Evolutionary conservation across 2,797 vertebrate genomes (phyloP).

Genomic region (Brachyalestes nurse): DNA sequence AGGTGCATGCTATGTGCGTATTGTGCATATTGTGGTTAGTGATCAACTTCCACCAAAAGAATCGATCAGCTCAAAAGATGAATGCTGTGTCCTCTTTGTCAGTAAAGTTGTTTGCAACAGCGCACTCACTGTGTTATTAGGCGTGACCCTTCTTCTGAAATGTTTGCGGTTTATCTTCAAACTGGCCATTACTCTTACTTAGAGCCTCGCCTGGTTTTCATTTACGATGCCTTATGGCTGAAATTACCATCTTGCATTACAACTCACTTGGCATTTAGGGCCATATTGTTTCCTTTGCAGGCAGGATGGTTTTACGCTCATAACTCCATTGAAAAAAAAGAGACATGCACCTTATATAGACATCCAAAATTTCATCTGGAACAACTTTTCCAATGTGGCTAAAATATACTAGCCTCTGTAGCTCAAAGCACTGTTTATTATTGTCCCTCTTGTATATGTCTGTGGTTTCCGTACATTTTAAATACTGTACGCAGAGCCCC

Average conservation of each 20-base stretch:
- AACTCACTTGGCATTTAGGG: not conserved
- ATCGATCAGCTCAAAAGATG: not conserved
- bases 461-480: conserved; percentile 1
- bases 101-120: not conserved
- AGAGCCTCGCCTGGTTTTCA: not conserved
- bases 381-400: not conserved
- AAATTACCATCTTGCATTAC: not conserved
- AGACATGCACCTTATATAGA: not conserved
- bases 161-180: not conserved
- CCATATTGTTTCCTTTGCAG: not conserved
- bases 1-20: too few relatives aligned
- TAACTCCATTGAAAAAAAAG: not conserved
- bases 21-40: not conserved
- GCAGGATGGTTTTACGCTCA: not conserved
- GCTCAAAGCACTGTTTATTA: not conserved
- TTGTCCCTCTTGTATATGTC: not conserved
- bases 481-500: not conserved
- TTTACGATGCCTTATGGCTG: not conserved
- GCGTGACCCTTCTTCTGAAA: not conserved
- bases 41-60: not conserved
- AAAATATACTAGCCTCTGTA: not conserved
- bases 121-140: not conserved
- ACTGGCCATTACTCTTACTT: not conserved
- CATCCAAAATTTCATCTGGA: not conserved
- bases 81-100: not conserved